Base-by-base conservation (phyloP, 2,888 invertebrate genomes). In the Crematogaster levior region DNA sequence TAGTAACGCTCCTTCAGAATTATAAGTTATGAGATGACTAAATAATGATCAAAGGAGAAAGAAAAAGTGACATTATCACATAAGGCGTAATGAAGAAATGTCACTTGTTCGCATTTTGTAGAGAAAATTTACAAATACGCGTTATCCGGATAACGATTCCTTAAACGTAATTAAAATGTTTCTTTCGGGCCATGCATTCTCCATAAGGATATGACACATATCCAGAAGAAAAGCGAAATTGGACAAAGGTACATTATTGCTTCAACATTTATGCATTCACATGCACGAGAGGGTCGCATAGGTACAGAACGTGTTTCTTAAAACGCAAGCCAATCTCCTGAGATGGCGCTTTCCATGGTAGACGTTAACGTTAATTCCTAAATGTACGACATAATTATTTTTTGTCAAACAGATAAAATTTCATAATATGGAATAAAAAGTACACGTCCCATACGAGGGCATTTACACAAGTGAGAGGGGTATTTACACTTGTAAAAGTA, bases 401-500 rank as follows among this genome's bases (percentile, higher is more conserved):
- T 40, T 27, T 43, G 2, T 40, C 7, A 68, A n/a, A 58, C 24
- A 66, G 27, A 56, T 0, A 51, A 65, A 21, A 56, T 68, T 68
- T 79, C 10, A 66, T 43, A 66, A 10, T 18, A 66, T 7, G 56
- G 40, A 15, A 46, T 24, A 18, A 48, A 63, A 27, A 12, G 43
- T 34, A 58, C 43, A 56, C 66, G 77, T 66, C 66, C 40, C 56
- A 43, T 37, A 66, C 66, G 30, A 56, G 43, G 66, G 34, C 18
- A 40, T 46, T 53, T n/a, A 53, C 30, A 79, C 30, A 75, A 66
- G 63, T 21, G 43, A 65, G 66, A 7, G 53, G 27, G 24, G 61
- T 88, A 86, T 87, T 89, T 88, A 89, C 86, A 89, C 83, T 91
- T 86, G 86, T 89, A 85, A 88, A 87, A 88, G 83, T 90, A 92